A percentile compares a stretch with the other conserved stretches of the same genome.
Evolutionary conservation across 2,888 invertebrate species (phyloP).

Genomic region (Acanthosepion esculentum): DNA sequence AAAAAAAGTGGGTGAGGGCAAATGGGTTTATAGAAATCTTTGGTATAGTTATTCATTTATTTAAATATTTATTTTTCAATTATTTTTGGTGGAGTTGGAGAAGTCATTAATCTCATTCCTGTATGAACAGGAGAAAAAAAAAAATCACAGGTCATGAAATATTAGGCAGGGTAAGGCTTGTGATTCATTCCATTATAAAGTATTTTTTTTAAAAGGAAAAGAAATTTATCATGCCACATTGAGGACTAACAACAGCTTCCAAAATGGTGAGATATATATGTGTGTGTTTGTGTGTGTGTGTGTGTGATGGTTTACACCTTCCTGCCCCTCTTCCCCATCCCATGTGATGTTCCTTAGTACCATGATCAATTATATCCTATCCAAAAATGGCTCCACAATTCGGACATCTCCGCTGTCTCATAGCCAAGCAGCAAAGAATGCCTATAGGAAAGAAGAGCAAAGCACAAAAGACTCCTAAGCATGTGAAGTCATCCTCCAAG

Average conservation of each 20-base stretch:
- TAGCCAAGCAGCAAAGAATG: constrained; percentile 87
- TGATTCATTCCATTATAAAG: too few species aligned
- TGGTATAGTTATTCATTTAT: too few species aligned
- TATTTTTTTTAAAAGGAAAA: too few species aligned
- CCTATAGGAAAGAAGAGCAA: constrained; percentile 91
- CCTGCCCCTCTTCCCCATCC: neutral
- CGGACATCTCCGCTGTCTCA: constrained; percentile 88
- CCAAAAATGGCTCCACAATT: constrained; percentile 89
- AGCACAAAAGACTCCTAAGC: constrained; percentile 87
- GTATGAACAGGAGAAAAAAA: too few species aligned
- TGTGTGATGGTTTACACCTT: neutral
- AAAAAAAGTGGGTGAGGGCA: neutral
- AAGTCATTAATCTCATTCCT: too few species aligned
- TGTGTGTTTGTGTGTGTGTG: neutral
- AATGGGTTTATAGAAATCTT: neutral
- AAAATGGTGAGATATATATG: neutral
- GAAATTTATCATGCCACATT: neutral
- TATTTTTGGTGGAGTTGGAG: too few species aligned
- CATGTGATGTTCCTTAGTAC: neutral
- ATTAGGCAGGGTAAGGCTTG: too few species aligned
- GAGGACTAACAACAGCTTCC: neutral
- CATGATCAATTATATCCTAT: constrained; percentile 71
- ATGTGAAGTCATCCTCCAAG: constrained; percentile 89
- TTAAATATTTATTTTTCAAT: too few species aligned
- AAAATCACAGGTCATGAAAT: too few species aligned